Conservation (phyloP, 2,888 invertebrate genomes). For the Vannuccia rotundouncinata region DNA sequence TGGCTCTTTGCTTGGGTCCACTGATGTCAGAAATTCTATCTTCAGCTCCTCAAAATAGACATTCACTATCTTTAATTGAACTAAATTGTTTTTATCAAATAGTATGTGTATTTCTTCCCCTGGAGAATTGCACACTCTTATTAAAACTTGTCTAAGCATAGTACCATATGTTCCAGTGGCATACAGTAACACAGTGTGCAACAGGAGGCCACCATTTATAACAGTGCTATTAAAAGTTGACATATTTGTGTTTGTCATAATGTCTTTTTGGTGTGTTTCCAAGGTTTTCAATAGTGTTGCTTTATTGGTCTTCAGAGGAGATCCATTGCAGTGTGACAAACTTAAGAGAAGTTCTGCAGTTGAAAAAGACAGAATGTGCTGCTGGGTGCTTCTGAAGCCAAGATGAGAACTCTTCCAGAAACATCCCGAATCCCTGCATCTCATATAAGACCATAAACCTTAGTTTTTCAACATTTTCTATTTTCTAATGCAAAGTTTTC, state of each 20-base stretch:
- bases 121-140: conserved; percentile 1
- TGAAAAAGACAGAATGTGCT: too few relatives aligned
- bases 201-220: conserved; percentile 1
- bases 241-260: conserved; percentile 8
- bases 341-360: too few relatives aligned
- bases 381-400: too few relatives aligned
- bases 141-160: conserved; percentile 15
- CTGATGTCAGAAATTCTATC: background rate
- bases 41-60: background rate
- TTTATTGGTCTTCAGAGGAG: too few relatives aligned
- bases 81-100: conserved; percentile 8
- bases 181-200: conserved; percentile 12
- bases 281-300: conserved; percentile 5
- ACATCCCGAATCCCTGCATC: too few relatives aligned
- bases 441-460: too few relatives aligned
- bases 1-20: background rate
- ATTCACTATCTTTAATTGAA: conserved; percentile 7
- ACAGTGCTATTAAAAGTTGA: conserved; percentile 1
- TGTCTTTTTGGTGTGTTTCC: conserved; percentile 10
- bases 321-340: too few relatives aligned
- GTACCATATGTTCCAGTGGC: background rate
- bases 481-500: too few relatives aligned
- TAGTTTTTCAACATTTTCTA: too few relatives aligned
- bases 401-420: too few relatives aligned
- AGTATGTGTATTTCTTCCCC: conserved; percentile 12